A percentile compares a stretch with the other conserved stretches of the same genome.
phyloP scores from a whole-genome alignment of 2,113 vertebrate genomes.

The Phalacrocorax carbo region DNA sequence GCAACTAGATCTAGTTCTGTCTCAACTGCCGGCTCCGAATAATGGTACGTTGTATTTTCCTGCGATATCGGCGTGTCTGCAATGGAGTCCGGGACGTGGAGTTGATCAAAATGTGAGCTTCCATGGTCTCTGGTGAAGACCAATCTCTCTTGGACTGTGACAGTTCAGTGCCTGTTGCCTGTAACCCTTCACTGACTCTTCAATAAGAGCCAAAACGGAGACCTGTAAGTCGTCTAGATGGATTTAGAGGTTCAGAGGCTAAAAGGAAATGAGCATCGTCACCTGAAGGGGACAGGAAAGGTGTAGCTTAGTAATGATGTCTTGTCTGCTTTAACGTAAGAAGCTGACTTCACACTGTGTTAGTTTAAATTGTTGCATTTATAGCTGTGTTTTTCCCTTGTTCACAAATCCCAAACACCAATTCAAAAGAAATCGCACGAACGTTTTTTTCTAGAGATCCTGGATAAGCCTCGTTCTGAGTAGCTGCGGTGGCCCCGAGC shows the following conservation, averaged over 20 bases:
- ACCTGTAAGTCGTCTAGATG: neutral
- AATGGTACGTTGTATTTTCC: neutral
- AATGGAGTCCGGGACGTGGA: neutral
- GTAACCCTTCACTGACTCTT: neutral
- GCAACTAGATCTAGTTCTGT: neutral
- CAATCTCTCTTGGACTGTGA: neutral
- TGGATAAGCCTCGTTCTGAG: accelerated
- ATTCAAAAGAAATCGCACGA: neutral
- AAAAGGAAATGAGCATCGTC: neutral
- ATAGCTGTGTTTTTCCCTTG: neutral
- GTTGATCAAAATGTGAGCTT: neutral
- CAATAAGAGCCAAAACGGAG: neutral
- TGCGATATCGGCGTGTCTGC: neutral
- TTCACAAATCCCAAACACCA: neutral
- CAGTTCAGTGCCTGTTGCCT: slow-evolving; percentile 34
- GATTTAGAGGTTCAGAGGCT: neutral
- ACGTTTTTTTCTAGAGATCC: neutral
- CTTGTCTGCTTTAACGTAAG: neutral
- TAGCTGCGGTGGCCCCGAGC: neutral
- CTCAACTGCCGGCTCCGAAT: neutral
- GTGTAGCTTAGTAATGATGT: neutral
- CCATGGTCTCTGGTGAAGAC: neutral
- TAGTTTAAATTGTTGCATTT: neutral
- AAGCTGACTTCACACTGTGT: neutral
- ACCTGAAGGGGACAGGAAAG: neutral